Conservation (phyloP, 2,888 invertebrate genomes). For the Drosophila niveifrons region DNA sequence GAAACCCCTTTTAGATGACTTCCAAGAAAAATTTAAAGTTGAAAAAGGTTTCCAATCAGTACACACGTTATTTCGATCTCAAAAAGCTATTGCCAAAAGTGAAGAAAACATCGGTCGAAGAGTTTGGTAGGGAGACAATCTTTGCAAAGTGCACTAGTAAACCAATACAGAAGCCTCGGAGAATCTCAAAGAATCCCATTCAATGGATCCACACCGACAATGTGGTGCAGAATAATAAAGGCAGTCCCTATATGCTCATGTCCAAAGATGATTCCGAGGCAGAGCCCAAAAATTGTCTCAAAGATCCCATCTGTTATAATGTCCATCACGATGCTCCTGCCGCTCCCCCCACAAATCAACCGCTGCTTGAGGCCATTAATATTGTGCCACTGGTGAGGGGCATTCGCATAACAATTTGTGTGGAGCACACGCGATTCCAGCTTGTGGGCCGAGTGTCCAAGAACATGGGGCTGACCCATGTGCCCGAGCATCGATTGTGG, state of each 20-base stretch:
- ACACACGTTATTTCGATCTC: slow-evolving; percentile 42
- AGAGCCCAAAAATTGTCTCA: background rate
- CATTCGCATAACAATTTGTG: slow-evolving; percentile 77
- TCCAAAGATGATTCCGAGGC: slow-evolving; percentile 30
- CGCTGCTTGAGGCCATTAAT: slow-evolving; percentile 29
- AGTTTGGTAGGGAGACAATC: slow-evolving; percentile 17
- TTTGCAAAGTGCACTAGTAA: background rate
- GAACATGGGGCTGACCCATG: slow-evolving; percentile 84
- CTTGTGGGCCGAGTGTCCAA: slow-evolving; percentile 80
- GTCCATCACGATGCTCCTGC: slow-evolving; percentile 39
- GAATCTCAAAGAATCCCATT: background rate
- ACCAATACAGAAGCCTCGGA: slow-evolving; percentile 2
- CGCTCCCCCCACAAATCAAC: background rate
- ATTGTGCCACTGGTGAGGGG: slow-evolving; percentile 48
- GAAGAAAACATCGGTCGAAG: background rate
- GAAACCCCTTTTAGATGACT: slow-evolving; percentile 42
- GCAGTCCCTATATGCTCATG: slow-evolving; percentile 45
- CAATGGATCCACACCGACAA: slow-evolving; percentile 26
- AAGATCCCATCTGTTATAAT: slow-evolving; percentile 54
- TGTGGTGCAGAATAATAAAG: background rate
- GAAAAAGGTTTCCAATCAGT: slow-evolving; percentile 35
- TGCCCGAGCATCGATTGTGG: slow-evolving; percentile 93
- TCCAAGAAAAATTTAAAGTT: slow-evolving; percentile 36
- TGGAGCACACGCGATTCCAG: slow-evolving; percentile 78
- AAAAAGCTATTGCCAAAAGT: slow-evolving; percentile 33